Evolutionary conservation across 2,888 invertebrate genomes (phyloP).

Genomic region (Cryptocephalus primarius): DNA sequence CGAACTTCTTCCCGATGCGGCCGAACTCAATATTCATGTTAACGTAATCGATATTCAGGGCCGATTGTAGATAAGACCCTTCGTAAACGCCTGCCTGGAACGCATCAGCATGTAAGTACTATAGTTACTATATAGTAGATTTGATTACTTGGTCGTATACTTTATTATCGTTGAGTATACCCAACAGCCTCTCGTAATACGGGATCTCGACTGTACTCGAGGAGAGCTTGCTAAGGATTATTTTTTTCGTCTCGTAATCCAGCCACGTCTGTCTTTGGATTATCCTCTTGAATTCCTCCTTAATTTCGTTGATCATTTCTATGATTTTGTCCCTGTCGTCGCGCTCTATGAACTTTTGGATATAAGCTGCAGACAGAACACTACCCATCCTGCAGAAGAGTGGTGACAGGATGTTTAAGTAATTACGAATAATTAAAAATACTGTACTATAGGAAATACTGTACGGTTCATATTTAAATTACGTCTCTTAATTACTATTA

Average conservation of each 20-base stretch:
- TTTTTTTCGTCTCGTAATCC: neutral
- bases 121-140: neutral
- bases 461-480: no score
- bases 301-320: neutral
- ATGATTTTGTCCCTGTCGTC: neutral
- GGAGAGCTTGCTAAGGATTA: neutral
- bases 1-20: constrained; percentile 1
- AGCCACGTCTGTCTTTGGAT: neutral
- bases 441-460: no score
- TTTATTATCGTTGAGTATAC: neutral
- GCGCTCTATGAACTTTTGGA: neutral
- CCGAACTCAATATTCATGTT: neutral
- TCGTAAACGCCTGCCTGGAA: no score
- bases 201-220: neutral
- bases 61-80: neutral
- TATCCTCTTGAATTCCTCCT: neutral
- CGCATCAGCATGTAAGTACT: neutral
- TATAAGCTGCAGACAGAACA: neutral
- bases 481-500: no score
- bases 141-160: neutral
- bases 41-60: neutral
- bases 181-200: neutral
- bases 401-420: neutral
- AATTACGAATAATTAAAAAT: no score
- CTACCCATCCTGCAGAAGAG: neutral